These are phyloP conservation scores for Onychomys torridus DNA, from an alignment of 2,797 vertebrate species.

Conservation along the genomic window DNA sequence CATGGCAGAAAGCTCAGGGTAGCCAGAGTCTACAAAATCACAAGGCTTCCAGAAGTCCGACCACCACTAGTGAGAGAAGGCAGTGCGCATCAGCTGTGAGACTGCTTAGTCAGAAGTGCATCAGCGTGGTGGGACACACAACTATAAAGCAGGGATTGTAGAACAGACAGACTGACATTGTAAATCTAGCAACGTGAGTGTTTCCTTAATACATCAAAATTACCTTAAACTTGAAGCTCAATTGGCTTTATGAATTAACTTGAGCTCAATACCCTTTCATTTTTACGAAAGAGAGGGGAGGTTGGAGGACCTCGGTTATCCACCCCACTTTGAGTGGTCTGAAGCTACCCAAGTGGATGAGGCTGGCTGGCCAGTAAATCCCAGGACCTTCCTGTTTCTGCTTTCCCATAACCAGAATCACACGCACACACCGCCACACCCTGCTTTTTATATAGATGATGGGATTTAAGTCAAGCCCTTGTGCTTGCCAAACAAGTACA, in stretches of 20 bases:
- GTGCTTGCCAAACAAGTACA: not conserved
- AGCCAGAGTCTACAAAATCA: conserved; percentile 21
- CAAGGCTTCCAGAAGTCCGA: not conserved
- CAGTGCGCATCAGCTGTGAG: not conserved
- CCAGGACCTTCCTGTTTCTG: not conserved
- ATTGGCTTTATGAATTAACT: conserved; percentile 3
- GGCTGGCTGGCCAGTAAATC: not conserved
- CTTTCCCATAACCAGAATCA: not conserved
- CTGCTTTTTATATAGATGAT: not conserved
- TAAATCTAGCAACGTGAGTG: not conserved
- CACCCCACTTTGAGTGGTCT: not conserved
- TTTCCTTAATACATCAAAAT: conserved; percentile 6
- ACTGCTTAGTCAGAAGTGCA: not conserved
- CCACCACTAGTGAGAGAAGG: not conserved
- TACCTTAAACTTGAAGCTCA: conserved; percentile 10
- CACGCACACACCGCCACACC: not conserved
- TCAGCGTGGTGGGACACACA: not conserved
- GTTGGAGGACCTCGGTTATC: not conserved
- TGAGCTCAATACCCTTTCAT: not conserved
- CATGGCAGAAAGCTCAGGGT: conserved; percentile 13
- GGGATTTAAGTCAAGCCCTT: not conserved
- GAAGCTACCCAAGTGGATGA: not conserved
- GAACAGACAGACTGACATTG: not conserved
- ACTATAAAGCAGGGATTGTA: conserved; percentile 3
- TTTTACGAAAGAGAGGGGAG: not conserved